phyloP scores from a whole-genome alignment of 64 coral and sea anemone species.

The Exaiptasia diaphana region DNA sequence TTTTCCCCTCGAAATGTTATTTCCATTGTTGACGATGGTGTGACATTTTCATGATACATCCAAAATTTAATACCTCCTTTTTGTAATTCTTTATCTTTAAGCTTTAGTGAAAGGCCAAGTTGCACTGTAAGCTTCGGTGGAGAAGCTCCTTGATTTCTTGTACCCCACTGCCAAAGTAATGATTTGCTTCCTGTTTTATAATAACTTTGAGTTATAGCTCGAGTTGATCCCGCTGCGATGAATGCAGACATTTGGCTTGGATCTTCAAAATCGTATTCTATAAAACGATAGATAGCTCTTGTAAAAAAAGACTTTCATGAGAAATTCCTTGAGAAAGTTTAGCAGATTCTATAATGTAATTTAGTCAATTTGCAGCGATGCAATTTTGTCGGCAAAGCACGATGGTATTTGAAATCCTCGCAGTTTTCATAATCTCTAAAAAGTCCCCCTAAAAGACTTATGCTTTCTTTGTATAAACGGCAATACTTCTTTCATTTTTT shows the following conservation, averaged over 20 bases:
- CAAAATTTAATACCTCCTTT: conserved; percentile 44
- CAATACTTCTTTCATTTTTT: too few relatives aligned
- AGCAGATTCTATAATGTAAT: too few relatives aligned
- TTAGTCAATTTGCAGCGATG: too few relatives aligned
- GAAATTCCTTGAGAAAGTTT: too few relatives aligned
- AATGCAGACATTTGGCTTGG: neutral
- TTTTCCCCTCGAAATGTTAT: neutral
- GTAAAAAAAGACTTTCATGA: neutral
- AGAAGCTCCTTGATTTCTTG: neutral
- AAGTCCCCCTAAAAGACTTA: too few relatives aligned
- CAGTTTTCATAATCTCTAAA: too few relatives aligned
- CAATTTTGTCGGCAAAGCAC: too few relatives aligned
- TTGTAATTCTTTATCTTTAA: neutral
- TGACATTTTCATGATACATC: conserved; percentile 8
- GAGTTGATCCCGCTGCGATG: neutral
- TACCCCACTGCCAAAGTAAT: neutral
- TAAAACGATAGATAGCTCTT: neutral
- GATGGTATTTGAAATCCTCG: too few relatives aligned
- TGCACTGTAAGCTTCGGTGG: neutral
- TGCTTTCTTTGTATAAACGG: too few relatives aligned
- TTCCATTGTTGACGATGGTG: neutral
- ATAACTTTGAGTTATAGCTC: too few relatives aligned
- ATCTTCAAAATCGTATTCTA: conserved; percentile 3
- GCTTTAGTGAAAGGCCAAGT: neutral
- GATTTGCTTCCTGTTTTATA: neutral